These are phyloP conservation scores for Aphelinus atriplicis DNA, from an alignment of 1,140 invertebrate species.

Conservation along the genomic window DNA sequence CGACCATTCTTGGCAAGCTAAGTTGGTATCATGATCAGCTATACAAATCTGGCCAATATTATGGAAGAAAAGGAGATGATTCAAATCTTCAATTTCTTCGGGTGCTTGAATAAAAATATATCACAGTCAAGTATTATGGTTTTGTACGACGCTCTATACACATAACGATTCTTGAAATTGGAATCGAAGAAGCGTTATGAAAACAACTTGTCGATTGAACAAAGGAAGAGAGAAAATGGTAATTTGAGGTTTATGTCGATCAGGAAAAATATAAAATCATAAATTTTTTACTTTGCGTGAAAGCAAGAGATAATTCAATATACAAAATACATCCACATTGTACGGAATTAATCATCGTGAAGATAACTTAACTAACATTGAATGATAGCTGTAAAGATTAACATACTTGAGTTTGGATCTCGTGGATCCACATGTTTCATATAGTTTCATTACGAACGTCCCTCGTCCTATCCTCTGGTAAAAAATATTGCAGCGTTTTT, in stretches of 20 bases:
- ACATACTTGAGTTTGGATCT: constrained; percentile 53
- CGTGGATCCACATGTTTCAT: constrained; percentile 51
- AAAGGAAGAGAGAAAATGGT: constrained; percentile 27
- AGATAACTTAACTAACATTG: constrained; percentile 53
- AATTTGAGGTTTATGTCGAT: constrained; percentile 16
- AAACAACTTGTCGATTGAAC: constrained; percentile 33
- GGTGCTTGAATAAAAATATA: constrained; percentile 33
- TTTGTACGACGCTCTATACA: constrained; percentile 17
- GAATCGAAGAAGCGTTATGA: constrained; percentile 56
- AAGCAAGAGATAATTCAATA: constrained; percentile 50
- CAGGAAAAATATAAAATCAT: constrained; percentile 43
- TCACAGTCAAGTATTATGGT: constrained; percentile 31
- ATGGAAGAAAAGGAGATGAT: constrained; percentile 16
- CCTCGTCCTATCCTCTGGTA: constrained; percentile 65
- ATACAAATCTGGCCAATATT: constrained; percentile 20
- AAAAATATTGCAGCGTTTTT: constrained; percentile 64
- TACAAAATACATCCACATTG: constrained; percentile 52
- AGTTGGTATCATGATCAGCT: not conserved
- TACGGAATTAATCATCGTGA: constrained; percentile 49
- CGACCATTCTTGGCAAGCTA: constrained; percentile 10
- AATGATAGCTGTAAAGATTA: constrained; percentile 47
- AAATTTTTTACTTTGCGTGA: constrained; percentile 42
- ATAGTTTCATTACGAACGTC: constrained; percentile 55
- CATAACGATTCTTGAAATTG: constrained; percentile 17
- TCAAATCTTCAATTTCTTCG: constrained; percentile 11